Conservation (phyloP, 2,888 invertebrate genomes). For the Metacarcinus magister region DNA sequence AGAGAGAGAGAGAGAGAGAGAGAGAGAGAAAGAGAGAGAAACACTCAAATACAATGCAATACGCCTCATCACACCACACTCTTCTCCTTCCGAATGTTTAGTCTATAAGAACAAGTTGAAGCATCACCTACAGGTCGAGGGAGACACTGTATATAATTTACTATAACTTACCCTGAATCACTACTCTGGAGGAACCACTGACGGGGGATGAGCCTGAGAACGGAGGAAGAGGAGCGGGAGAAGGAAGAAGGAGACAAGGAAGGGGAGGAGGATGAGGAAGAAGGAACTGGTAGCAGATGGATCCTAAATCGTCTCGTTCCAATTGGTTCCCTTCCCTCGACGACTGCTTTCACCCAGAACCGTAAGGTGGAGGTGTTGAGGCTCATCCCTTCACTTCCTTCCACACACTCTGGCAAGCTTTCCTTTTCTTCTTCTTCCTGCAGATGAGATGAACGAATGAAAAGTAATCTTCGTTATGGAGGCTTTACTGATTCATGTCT, state of each 20-base stretch:
- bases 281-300: neutral
- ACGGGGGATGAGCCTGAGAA: neutral
- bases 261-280: neutral
- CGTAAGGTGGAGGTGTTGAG: neutral
- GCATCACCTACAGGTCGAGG: neutral
- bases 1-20: conserved; percentile 53
- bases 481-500: neutral
- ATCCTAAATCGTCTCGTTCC: neutral
- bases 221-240: neutral
- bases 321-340: neutral
- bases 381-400: neutral
- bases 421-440: neutral
- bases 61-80: neutral
- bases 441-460: neutral
- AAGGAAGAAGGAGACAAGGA: neutral
- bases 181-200: neutral
- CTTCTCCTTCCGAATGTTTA: conserved; percentile 22
- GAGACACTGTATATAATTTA: neutral
- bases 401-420: neutral
- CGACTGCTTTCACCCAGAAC: neutral
- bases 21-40: conserved; percentile 18
- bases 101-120: neutral
- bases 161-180: neutral
- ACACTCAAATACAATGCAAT: neutral
- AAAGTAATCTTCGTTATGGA: neutral